Evolutionary conservation across 2,888 invertebrate genomes (phyloP).

Genomic region (Plebejus argus): DNA sequence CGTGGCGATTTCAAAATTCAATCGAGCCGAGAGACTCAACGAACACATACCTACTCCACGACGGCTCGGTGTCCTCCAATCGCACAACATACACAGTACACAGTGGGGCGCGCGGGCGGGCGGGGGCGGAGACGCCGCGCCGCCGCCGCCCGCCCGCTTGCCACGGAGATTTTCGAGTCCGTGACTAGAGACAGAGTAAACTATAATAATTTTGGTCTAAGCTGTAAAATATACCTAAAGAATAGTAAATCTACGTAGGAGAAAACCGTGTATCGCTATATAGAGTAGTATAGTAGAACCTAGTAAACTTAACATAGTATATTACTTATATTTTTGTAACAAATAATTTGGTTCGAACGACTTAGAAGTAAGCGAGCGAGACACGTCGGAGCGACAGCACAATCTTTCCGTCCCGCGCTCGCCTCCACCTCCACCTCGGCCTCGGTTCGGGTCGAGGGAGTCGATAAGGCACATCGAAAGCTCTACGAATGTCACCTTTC

Average conservation of each 20-base stretch:
- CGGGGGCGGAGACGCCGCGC: not conserved
- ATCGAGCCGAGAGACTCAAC: not conserved
- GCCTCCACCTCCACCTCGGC: conserved; percentile 42
- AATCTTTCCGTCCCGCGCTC: not conserved
- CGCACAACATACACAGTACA: not conserved
- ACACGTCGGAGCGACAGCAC: not conserved
- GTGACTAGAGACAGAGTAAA: conserved; percentile 12
- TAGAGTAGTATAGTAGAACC: not conserved
- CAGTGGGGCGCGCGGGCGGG: not conserved
- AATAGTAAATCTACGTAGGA: not conserved
- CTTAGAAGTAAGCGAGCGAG: not conserved
- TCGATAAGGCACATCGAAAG: conserved; percentile 46
- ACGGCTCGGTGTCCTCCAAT: not conserved
- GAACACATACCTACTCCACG: not conserved
- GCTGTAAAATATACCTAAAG: conserved; percentile 10
- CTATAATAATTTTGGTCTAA: conserved; percentile 18
- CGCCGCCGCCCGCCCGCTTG: not conserved
- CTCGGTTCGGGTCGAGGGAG: conserved; percentile 41
- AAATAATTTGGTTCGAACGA: conserved; percentile 33
- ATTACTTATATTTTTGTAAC: conserved; percentile 10
- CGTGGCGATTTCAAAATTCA: too few species aligned
- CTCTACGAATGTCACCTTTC: conserved; percentile 39
- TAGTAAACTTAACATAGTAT: conserved; percentile 14
- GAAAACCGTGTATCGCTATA: conserved; percentile 19
- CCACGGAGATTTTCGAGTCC: not conserved